Percentiles rank a stretch among this genome's conserved stretches.
These are phyloP conservation scores for Gastracanthus pulcherrimus DNA, from an alignment of 2,888 invertebrate species.

Conservation along the genomic window DNA sequence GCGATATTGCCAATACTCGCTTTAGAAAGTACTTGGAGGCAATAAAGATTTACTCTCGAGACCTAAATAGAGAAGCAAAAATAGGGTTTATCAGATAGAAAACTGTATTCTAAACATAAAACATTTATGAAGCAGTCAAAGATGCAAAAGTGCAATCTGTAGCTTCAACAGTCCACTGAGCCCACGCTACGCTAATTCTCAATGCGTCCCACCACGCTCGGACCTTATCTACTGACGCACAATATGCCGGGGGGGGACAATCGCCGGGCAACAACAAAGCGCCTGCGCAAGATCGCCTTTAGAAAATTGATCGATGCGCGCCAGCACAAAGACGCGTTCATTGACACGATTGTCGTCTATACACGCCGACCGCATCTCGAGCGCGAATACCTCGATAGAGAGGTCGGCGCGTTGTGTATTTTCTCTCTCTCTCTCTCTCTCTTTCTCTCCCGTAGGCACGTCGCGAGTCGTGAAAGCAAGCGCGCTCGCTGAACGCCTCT, in stretches of 20 bases:
- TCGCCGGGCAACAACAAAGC: not conserved
- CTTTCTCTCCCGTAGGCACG: too few relatives aligned
- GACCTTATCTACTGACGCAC: conserved; percentile 1
- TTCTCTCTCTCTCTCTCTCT: too few relatives aligned
- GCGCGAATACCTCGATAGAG: not conserved
- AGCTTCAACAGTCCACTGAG: not conserved
- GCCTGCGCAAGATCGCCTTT: not conserved
- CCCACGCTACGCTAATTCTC: not conserved
- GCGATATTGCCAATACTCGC: not conserved
- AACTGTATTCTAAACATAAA: not conserved
- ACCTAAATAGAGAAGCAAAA: not conserved
- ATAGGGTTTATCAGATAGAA: not conserved
- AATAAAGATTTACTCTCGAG: conserved; percentile 1
- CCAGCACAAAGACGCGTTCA: not conserved
- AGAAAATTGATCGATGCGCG: not conserved
- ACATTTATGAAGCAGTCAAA: not conserved
- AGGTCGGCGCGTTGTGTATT: conserved; percentile 5
- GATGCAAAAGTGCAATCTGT: not conserved
- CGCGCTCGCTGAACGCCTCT: too few relatives aligned
- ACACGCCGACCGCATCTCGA: too few relatives aligned
- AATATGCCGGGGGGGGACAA: too few relatives aligned
- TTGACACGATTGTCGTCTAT: too few relatives aligned
- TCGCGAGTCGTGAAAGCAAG: not conserved
- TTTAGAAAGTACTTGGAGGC: not conserved
- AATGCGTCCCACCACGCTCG: not conserved